Percentiles rank a stretch among this genome's conserved stretches.
Evolutionary conservation across 2,113 vertebrate genomes (phyloP).

Genomic region (Mobula hypostoma): DNA sequence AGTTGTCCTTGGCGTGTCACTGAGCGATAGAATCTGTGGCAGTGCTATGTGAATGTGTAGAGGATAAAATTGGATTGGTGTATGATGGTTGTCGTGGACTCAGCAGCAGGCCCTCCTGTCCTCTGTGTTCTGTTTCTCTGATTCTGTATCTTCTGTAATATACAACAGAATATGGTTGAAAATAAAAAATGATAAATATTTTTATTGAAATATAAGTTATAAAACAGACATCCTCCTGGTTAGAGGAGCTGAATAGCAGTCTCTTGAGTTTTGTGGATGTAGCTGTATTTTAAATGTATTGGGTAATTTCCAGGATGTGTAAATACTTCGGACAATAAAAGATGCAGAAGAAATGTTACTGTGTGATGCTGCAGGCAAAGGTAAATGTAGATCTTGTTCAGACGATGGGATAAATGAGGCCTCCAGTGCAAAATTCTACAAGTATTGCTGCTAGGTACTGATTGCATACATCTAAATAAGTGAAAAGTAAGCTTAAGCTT

Average conservation of each 20-base stretch:
- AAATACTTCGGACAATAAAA: background rate
- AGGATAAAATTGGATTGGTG: too few relatives aligned
- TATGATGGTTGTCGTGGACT: too few relatives aligned
- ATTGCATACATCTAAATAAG: background rate
- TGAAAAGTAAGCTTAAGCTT: background rate
- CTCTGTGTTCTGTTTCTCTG: too few relatives aligned
- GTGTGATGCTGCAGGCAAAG: background rate
- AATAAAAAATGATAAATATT: background rate
- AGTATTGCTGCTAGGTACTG: background rate
- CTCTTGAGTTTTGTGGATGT: background rate
- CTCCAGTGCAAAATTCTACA: background rate
- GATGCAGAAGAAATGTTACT: background rate
- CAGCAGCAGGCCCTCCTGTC: too few relatives aligned
- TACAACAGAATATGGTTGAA: background rate
- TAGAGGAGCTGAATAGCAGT: background rate
- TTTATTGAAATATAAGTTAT: background rate
- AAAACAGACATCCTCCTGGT: background rate
- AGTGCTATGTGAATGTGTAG: too few relatives aligned
- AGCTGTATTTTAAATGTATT: background rate
- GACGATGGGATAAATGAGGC: background rate
- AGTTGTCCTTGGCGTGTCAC: too few relatives aligned
- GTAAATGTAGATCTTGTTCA: background rate
- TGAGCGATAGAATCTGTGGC: too few relatives aligned
- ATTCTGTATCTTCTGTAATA: background rate
- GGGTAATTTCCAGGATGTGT: background rate